Evolutionary conservation across 1,140 invertebrate genomes (phyloP).

Genomic region (Drosophila teissieri): DNA sequence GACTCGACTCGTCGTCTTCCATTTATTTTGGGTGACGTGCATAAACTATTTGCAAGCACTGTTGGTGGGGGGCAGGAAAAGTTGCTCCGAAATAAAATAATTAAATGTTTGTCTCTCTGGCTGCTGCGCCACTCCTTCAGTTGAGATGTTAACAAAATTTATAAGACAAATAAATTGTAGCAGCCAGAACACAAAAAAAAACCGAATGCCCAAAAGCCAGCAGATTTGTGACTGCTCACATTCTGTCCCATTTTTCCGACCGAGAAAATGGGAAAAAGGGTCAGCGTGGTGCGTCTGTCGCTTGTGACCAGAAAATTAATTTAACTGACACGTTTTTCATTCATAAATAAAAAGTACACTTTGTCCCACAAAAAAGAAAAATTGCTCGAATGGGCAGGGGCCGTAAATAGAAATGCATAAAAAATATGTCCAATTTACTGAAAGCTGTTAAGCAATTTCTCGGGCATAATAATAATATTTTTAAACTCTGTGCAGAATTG

Average conservation of each 20-base stretch:
- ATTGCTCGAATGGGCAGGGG: not conserved
- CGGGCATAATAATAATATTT: no score
- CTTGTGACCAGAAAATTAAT: constrained; percentile 57
- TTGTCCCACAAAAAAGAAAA: constrained; percentile 24
- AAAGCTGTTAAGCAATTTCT: not conserved
- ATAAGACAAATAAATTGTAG: constrained; percentile 63
- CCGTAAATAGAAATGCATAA: not conserved
- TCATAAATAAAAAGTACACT: constrained; percentile 36
- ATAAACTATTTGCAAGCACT: constrained; percentile 53
- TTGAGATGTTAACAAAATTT: constrained; percentile 63
- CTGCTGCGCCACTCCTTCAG: constrained; percentile 17
- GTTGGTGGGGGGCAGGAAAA: constrained; percentile 6
- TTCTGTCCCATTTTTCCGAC: not conserved
- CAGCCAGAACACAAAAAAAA: constrained; percentile 20
- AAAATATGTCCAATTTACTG: not conserved
- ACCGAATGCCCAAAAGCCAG: constrained; percentile 27
- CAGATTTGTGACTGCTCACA: constrained; percentile 40
- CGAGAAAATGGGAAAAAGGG: constrained; percentile 28
- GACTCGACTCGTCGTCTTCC: constrained; percentile 14
- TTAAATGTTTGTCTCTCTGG: constrained; percentile 42
- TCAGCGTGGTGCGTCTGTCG: constrained; percentile 27
- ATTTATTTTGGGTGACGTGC: constrained; percentile 46
- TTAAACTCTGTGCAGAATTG: no score
- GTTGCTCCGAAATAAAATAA: constrained; percentile 50
- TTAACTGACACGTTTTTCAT: constrained; percentile 58